Evolutionary conservation across 2,113 vertebrate genomes (phyloP).

Genomic region (Nothoprocta pentlandii): DNA sequence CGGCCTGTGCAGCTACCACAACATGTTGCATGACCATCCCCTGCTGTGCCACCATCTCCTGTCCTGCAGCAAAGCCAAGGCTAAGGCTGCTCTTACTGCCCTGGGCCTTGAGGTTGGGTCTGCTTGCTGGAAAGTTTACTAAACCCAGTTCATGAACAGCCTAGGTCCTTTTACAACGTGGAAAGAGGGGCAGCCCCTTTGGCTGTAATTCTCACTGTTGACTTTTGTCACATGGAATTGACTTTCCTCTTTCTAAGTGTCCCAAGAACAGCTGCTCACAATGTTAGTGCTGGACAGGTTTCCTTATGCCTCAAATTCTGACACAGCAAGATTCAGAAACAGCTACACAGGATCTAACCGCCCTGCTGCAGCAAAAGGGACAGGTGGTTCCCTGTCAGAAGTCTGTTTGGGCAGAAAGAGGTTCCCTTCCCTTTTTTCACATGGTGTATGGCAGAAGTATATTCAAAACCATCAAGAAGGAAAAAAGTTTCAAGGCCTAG

Average conservation of each 20-base stretch:
- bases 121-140: slow-evolving; percentile 45
- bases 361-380: background rate
- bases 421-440: background rate
- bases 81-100: slow-evolving; percentile 44
- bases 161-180: background rate
- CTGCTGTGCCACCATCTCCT: too few species aligned
- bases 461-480: slow-evolving; percentile 21
- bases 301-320: slow-evolving; percentile 8
- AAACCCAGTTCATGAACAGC: background rate
- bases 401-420: slow-evolving; percentile 26
- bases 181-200: slow-evolving; percentile 22
- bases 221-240: background rate
- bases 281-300: background rate
- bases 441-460: background rate
- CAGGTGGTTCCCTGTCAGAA: slow-evolving; percentile 20
- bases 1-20: background rate
- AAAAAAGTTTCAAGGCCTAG: slow-evolving; percentile 48
- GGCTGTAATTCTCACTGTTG: background rate
- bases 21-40: background rate
- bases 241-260: background rate
- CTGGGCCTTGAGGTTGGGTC: slow-evolving; percentile 31
- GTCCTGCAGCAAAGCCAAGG: background rate
- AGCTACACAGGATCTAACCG: background rate
- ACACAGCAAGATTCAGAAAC: slow-evolving; percentile 1
- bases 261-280: background rate